A percentile compares a stretch with the other conserved stretches of the same genome.
Evolutionary conservation across 2,797 vertebrate genomes (phyloP).

Genomic region (Knipowitschia caucasica): DNA sequence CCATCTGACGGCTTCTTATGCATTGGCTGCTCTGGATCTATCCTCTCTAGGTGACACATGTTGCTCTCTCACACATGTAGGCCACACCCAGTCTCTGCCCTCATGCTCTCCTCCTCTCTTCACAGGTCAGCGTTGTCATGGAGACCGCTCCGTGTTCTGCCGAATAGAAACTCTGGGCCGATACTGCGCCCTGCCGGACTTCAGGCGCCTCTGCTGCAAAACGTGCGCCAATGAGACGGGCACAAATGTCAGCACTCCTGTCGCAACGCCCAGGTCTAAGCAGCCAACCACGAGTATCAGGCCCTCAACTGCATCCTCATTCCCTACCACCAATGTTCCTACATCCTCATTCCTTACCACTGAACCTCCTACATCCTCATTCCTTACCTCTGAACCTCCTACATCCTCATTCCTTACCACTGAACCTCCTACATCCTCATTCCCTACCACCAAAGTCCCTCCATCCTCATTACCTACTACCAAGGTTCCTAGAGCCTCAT

Average conservation of each 20-base stretch:
- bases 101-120: slow-evolving; percentile 65
- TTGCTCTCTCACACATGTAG: slow-evolving; percentile 16
- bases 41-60: slow-evolving; percentile 12
- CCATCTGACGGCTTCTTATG: slow-evolving; percentile 12
- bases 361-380: not conserved
- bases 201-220: slow-evolving; percentile 90
- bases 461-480: too few species aligned
- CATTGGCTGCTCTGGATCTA: slow-evolving; percentile 5
- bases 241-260: slow-evolving; percentile 33
- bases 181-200: slow-evolving; percentile 87
- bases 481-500: not conserved
- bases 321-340: too few species aligned
- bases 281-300: not conserved
- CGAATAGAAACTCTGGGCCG: slow-evolving; percentile 86
- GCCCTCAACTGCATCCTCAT: not conserved
- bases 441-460: too few species aligned
- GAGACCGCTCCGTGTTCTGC: slow-evolving; percentile 93
- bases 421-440: not conserved
- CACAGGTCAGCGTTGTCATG: slow-evolving; percentile 88
- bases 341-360: too few species aligned
- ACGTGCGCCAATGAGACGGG: slow-evolving; percentile 77
- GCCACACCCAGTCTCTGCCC: slow-evolving; percentile 55
- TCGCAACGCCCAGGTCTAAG: slow-evolving; percentile 10
- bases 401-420: too few species aligned
- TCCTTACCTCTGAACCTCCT: too few species aligned